Base-by-base conservation (phyloP, 2,113 vertebrate genomes). In the Scophthalmus maximus region DNA sequence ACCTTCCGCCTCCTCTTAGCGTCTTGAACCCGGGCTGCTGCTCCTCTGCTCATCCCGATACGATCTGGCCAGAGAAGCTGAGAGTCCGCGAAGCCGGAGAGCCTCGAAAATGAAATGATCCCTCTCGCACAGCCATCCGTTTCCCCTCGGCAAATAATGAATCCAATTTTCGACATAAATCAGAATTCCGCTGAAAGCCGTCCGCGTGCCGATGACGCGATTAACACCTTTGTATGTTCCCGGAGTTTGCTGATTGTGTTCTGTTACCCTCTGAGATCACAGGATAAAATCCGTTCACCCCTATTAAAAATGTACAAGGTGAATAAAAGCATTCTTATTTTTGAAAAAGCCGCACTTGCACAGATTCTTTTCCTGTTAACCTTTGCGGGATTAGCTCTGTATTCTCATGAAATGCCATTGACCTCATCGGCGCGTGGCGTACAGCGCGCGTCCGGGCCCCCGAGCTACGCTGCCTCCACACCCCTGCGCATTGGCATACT, bases 131-230 rank as follows among this genome's bases (percentile, higher is more conserved):
- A 8, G 34, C 27, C 62, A 36, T 58, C 65, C 17, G 51, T 67
- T 47, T 69, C 68, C n/a, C 70, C 68, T 78, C 47, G 9, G 71
- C 79, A 87, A 87, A 89, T 85, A 85, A n/a, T 11, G 79, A 90
- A 91, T 87, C 88, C 87, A 87, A 90, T 89, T 85, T 87, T 80
- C 29, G n/a, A 82, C 69, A 87, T 84, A 82, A 91, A 88, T 76
- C 67, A 56, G 65, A 76, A 73, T 81, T 77, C 30, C 50, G 30
- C 50, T 42, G 55, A n/a, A 67, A 10, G 73, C 73, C 73, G 68
- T 83, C 82, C 12, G 11, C 66, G 82, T 77, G 76, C 82, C 10
- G 71, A 69, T 57, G 85, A 75, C 8, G 72, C 3, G 73, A 82
- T 87, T 83, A 81, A 47, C 68, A 71, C 65, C 68, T 78, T 72